Evolutionary conservation across 2,113 vertebrate genomes (phyloP).

Genomic region (Scolopax mira): DNA sequence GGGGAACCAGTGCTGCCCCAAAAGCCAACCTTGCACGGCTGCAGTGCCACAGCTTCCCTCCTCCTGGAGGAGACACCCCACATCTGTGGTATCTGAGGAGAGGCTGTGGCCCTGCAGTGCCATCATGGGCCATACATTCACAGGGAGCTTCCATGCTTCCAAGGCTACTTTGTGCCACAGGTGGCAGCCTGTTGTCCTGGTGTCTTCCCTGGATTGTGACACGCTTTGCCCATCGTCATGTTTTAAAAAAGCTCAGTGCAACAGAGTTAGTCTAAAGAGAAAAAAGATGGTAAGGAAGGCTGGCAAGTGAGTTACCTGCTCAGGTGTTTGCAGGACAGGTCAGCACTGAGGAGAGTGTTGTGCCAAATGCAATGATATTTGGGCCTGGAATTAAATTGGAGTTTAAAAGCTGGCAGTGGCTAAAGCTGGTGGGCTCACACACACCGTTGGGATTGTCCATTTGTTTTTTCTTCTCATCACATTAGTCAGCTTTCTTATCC

Average conservation of each 20-base stretch:
- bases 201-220: background rate
- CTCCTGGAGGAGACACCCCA: background rate
- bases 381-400: background rate
- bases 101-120: background rate
- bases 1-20: background rate
- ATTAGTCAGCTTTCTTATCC: background rate
- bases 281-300: background rate
- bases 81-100: background rate
- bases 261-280: background rate
- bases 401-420: background rate
- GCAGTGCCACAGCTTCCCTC: background rate
- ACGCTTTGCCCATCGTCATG: background rate
- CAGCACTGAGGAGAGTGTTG: background rate
- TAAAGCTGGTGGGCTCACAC: background rate
- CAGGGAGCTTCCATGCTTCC: background rate
- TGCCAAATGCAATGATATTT: background rate
- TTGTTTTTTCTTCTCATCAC: background rate
- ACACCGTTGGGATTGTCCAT: background rate
- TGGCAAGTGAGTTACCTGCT: background rate
- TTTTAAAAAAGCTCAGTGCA: background rate
- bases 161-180: background rate
- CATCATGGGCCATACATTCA: accelerated
- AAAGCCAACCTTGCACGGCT: background rate
- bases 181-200: background rate
- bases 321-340: background rate